A percentile compares a stretch with the other conserved stretches of the same genome.
Conservation (phyloP, 2,888 invertebrate species). For the Pecten maximus region DNA sequence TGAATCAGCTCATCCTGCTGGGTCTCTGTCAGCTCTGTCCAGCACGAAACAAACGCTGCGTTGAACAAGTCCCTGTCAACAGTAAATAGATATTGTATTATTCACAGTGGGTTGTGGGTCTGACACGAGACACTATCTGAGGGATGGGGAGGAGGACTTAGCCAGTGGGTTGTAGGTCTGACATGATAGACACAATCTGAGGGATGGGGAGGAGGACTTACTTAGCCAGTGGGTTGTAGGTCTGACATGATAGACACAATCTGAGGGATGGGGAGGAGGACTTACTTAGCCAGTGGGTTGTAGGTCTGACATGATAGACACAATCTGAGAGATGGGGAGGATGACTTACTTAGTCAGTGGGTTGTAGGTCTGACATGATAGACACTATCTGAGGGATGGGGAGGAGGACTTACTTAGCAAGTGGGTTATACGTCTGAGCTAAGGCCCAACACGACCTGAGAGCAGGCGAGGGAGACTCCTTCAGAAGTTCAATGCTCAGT, state of each 20-base stretch:
- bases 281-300: conserved; percentile 38
- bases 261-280: neutral
- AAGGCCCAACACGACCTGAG: conserved; percentile 92
- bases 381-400: neutral
- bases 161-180: neutral
- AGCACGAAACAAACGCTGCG: conserved; percentile 99
- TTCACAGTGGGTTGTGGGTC: conserved; percentile 14
- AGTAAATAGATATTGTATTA: neutral
- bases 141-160: neutral
- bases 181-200: neutral
- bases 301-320: neutral
- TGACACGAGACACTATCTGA: conserved; percentile 1
- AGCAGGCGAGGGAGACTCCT: conserved; percentile 97
- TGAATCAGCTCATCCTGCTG: conserved; percentile 93
- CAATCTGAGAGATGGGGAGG: neutral
- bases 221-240: neutral
- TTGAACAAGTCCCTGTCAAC: conserved; percentile 93
- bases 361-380: conserved; percentile 27
- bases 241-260: neutral
- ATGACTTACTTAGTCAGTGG: neutral
- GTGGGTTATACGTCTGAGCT: conserved; percentile 93
- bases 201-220: neutral
- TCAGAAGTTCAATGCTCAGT: conserved; percentile 94
- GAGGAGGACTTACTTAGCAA: conserved; percentile 86
- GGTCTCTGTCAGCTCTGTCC: conserved; percentile 94